A percentile compares a stretch with the other conserved stretches of the same genome.
These are phyloP conservation scores for Arrhamphus sclerolepis DNA, from an alignment of 2,797 vertebrate genomes.

Conservation along the genomic window DNA sequence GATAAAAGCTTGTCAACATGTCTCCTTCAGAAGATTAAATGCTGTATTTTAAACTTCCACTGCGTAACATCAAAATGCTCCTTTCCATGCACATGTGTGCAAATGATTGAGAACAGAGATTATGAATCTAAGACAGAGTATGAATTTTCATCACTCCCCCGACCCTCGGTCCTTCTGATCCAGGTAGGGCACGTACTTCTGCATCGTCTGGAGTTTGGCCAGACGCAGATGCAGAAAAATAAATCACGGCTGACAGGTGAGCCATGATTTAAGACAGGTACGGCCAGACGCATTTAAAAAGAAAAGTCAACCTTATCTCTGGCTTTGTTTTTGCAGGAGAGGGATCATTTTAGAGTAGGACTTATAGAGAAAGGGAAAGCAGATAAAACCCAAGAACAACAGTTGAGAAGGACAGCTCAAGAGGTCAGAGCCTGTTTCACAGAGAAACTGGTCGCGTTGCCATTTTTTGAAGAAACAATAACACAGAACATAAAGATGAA, in stretches of 20 bases:
- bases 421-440: constrained; percentile 8
- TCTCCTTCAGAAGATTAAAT: too few relatives aligned
- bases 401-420: not conserved
- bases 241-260: constrained; percentile 1
- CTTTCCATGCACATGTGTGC: not conserved
- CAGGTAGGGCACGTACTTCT: not conserved
- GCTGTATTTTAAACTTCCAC: too few relatives aligned
- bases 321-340: constrained; percentile 7
- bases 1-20: too few relatives aligned
- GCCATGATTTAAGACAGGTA: constrained; percentile 5
- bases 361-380: not conserved
- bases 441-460: not conserved
- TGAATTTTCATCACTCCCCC: not conserved
- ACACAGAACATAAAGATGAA: not conserved
- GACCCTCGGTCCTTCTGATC: not conserved
- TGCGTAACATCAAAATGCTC: not conserved
- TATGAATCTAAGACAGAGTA: not conserved
- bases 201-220: constrained; percentile 4
- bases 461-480: not conserved
- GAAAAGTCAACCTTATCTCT: not conserved
- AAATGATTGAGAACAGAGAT: not conserved
- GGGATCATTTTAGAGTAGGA: not conserved
- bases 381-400: not conserved
- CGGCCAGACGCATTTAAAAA: constrained; percentile 1
- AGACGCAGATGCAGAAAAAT: constrained; percentile 6